Conservation (phyloP, 2,888 invertebrate genomes). For the Kuschelorhynchus macadamiae region DNA sequence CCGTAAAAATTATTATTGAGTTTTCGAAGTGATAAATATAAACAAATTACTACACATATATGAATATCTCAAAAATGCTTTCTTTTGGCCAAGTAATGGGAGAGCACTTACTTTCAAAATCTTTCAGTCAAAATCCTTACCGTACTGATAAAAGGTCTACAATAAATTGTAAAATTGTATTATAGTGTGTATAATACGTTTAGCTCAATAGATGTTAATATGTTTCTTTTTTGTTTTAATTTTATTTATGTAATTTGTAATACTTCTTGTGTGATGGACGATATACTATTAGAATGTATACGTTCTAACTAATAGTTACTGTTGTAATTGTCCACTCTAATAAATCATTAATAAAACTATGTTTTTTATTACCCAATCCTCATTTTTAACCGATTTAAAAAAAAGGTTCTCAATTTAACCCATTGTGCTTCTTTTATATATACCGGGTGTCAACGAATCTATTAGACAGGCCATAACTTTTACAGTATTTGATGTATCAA, state of each 20-base stretch:
- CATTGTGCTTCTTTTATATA: no score
- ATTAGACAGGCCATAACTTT: no score
- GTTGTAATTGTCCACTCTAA: conserved; percentile 70
- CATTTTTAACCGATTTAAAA: no score
- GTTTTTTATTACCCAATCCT: no score
- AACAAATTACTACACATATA: no score
- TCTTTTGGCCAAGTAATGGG: no score
- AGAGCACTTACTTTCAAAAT: conserved; percentile 5
- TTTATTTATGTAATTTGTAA: conserved; percentile 67
- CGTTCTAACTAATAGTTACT: conserved; percentile 68
- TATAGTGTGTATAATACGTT: conserved; percentile 66
- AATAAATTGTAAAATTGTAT: conserved; percentile 65
- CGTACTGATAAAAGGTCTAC: conserved; percentile 57
- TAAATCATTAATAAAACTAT: conserved; percentile 63
- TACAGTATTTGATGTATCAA: no score
- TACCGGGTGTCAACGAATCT: no score
- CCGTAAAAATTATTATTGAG: conserved; percentile 1
- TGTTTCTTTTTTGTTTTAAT: conserved; percentile 60
- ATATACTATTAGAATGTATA: conserved; percentile 65
- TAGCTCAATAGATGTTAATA: conserved; percentile 67
- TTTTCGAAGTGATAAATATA: background rate
- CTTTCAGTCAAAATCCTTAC: conserved; percentile 35
- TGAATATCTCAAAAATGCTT: no score
- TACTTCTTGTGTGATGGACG: conserved; percentile 65
- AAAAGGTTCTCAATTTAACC: no score